Evolutionary conservation across 2,113 vertebrate species (phyloP), one percentile per base, ranked within the genome.

Genomic region (Tichodroma muraria): DNA sequence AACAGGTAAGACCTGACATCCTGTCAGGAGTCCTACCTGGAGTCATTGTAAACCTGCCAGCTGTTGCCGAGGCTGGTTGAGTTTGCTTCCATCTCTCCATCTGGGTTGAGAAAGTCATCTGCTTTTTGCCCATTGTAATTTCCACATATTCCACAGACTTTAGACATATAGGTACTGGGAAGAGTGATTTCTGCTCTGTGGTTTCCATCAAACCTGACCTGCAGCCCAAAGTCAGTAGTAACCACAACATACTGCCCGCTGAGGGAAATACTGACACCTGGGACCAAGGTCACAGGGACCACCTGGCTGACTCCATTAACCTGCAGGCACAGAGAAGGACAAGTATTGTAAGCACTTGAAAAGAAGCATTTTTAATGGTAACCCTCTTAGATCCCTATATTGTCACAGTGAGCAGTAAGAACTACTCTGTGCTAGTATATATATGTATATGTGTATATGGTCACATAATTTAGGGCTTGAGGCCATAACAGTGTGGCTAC

Each of bases 41-140:
- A 94, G 64, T 96, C 95, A 28, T 97, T 97, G 75, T 91, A 88
- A 61, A 97, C 94, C 56, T 97, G 97, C 97, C 97, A 97, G 5
- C 97, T 97, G 95, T 97, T 97, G 52, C 97, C 97, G 71, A 98
- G 80, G 71, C 91, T 96, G 52, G 85, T 37, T 1, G 97, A 97
- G 33, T 97, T 80, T 44, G 91, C 20, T 81, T 97, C 97, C 88
- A 93, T 92, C 45, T 81, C 72, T 84, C 97, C 97, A 35, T 91
- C 88, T 21, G 97, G 97, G 65, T 97, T 98, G 60, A 97, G 90
- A 71, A 97, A 97, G 49, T 98, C 97, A 2, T 98, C 97, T 47
- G 35, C 30, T 89, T 91, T 64, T 31, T 78, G 20, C 11, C 94
- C 96, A 1, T 97, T 95, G 60, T 97, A 97, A 76, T 97, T 97